Conservation (phyloP, 2,113 vertebrate genomes). For the Scolopax mira region DNA sequence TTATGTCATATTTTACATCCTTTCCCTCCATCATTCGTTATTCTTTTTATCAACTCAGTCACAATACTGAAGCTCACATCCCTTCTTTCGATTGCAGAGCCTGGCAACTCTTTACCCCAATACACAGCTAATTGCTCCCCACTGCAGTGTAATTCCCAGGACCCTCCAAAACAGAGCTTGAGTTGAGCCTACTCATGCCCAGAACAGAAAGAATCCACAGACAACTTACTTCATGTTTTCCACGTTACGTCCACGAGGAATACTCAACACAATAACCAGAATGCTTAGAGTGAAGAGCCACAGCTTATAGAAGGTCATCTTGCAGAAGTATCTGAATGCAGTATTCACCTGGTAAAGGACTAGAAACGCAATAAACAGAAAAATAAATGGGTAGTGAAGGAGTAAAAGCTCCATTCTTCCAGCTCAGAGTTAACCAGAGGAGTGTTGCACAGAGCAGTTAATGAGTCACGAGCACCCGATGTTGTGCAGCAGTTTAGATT, state of each 20-base stretch:
- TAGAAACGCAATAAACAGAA: neutral
- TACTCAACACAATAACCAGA: neutral
- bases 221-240: constrained; percentile 8
- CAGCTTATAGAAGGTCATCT: constrained; percentile 12
- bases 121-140: neutral
- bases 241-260: neutral
- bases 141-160: neutral
- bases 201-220: neutral
- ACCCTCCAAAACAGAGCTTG: neutral
- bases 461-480: neutral
- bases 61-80: neutral
- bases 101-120: neutral
- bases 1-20: neutral
- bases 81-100: neutral
- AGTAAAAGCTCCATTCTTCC: constrained; percentile 11
- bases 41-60: neutral
- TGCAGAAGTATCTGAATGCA: constrained; percentile 36
- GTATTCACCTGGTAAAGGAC: constrained; percentile 26
- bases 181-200: neutral
- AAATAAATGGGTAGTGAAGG: constrained; percentile 5
- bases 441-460: neutral
- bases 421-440: neutral
- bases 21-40: neutral
- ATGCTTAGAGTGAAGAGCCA: neutral
- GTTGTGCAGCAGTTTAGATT: neutral